A percentile compares a stretch with the other conserved stretches of the same genome.
These are phyloP conservation scores for Muricea muricata DNA, from an alignment of 92 coral and sea anemone species.

Conservation along the genomic window DNA sequence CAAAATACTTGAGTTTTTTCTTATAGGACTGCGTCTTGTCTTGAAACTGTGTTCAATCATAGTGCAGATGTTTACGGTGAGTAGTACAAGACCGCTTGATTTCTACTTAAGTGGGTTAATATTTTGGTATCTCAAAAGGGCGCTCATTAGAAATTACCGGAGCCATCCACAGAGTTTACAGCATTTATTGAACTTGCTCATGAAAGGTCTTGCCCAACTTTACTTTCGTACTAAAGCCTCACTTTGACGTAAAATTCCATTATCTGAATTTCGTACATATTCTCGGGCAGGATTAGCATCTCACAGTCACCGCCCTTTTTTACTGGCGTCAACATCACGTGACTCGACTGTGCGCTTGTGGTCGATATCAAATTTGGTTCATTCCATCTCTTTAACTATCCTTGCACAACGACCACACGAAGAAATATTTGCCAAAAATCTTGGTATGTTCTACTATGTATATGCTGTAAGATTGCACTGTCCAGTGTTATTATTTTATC, in stretches of 20 bases:
- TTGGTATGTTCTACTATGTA: conserved; percentile 54
- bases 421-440: conserved; percentile 64
- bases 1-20: too few relatives aligned
- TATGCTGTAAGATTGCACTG: too few relatives aligned
- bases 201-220: too few relatives aligned
- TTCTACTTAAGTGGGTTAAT: too few relatives aligned
- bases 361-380: conserved; percentile 76
- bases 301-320: conserved; percentile 90
- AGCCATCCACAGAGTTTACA: too few relatives aligned
- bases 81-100: too few relatives aligned
- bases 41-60: conserved; percentile 86
- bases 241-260: too few relatives aligned
- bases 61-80: conserved; percentile 99
- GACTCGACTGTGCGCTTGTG: conserved; percentile 95
- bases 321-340: conserved; percentile 95
- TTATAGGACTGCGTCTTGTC: conserved; percentile 78
- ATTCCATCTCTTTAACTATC: conserved; percentile 77
- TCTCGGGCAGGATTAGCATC: conserved; percentile 87
- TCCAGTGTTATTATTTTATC: too few relatives aligned
- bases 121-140: too few relatives aligned
- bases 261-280: neutral
- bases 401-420: conserved; percentile 77
- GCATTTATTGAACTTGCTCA: too few relatives aligned
- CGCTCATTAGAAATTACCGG: too few relatives aligned
- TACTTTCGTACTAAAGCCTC: too few relatives aligned